phyloP scores from a whole-genome alignment of 2,113 vertebrate species.

The Chrysochloris asiatica region DNA sequence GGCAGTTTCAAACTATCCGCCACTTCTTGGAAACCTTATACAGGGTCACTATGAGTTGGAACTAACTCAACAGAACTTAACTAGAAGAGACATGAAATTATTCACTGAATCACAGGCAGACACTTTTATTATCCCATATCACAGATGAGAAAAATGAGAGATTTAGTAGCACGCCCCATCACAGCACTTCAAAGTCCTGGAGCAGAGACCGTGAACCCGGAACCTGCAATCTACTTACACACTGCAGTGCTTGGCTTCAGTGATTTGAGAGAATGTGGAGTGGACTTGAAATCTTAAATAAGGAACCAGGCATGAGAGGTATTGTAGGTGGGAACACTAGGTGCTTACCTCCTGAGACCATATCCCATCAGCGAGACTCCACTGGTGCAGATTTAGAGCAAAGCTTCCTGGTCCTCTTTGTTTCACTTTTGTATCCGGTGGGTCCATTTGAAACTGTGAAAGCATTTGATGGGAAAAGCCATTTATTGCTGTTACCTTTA shows the following conservation, averaged over 20 bases:
- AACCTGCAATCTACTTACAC: not conserved
- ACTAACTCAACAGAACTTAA: too few relatives aligned
- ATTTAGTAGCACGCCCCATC: too few relatives aligned
- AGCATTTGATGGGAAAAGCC: not conserved
- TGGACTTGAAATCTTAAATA: not conserved
- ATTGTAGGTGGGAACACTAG: not conserved
- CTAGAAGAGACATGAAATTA: too few relatives aligned
- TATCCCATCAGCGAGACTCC: not conserved
- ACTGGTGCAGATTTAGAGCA: not conserved
- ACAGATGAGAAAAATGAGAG: too few relatives aligned
- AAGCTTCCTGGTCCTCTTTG: not conserved
- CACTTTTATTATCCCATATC: too few relatives aligned
- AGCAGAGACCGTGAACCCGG: too few relatives aligned
- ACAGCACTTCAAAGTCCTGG: too few relatives aligned
- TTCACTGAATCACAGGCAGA: too few relatives aligned
- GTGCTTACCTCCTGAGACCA: not conserved
- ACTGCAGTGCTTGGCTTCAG: not conserved
- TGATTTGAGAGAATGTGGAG: not conserved
- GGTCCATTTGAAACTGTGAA: constrained; percentile 8
- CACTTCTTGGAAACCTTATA: too few relatives aligned
- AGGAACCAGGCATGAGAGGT: not conserved
- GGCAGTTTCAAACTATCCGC: too few relatives aligned
- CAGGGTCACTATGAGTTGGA: too few relatives aligned
- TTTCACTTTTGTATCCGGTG: not conserved
- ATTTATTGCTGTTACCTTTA: not conserved